Evolutionary conservation across 2,888 invertebrate species (phyloP), one percentile per base, ranked within the genome.

Genomic region (Tiliacea aurago): DNA sequence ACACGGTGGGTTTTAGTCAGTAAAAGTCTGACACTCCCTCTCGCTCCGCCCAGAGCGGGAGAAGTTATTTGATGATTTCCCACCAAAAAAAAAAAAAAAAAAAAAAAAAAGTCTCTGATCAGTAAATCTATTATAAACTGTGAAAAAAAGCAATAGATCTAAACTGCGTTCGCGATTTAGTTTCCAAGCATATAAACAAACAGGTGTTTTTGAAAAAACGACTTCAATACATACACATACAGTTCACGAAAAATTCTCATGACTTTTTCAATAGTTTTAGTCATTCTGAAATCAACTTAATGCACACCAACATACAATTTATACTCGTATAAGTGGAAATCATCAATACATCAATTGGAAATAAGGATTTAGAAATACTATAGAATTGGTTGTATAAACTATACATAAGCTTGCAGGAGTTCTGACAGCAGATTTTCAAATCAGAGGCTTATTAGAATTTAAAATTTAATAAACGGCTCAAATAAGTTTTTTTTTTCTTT

Each of bases 401-500:
- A 15, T 51, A 20, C 11, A 58, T 2, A 20, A 33, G 11, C 11
- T 53, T 23, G 18, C 56, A 33, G 10, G 10, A 55, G 55, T 55
- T 37, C 7, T n/a, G 7, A 59, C 37, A 0, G 3, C 20, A 59
- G n/a, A n/a, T 41, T 61, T 15, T 9, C n/a, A 10, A 10, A 41
- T 18, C 41, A 41, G 41, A 41, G 61, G n/a, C 41, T 61, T 23
- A 9, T 9, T 41, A 7, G 9, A 37, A 15, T 61, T n/a, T 61
- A 59, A 9, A 37, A 15, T 37, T 59, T n/a, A 1, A n/a, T n/a
- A n/a, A 61, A n/a, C 59, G 59, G 37, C 37, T 15, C n/a, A 15
- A 37, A n/a, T 6, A n/a, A 37, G n/a, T 18, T 51, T 55, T 55
- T 28, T 7, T 45, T 51, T 66, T 53, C 23, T 69, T 72, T 43